Base-by-base conservation (phyloP, 2,113 vertebrate genomes). In the Triplophysa siluroides region DNA sequence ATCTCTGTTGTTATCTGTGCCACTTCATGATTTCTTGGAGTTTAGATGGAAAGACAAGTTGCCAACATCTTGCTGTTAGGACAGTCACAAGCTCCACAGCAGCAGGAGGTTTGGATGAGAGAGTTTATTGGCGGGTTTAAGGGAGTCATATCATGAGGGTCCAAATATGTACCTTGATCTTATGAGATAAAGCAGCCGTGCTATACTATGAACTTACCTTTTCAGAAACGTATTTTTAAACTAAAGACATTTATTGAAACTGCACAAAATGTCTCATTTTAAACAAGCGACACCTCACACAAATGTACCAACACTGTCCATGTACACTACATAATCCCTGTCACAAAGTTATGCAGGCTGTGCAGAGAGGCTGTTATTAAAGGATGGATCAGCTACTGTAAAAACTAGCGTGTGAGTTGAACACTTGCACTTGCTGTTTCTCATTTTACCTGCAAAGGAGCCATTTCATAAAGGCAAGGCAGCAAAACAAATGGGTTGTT, bases 51-150 rank as follows among this genome's bases (percentile, higher is more conserved):
- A 67, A 80, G 10, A 38, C 18, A 33, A 43, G 24, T 38, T 60
- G 66, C 54, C 65, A 41, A 45, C 4, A 45, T 75, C 26, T 52
- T 62, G 52, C 29, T 33, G 69, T 12, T 72, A 7, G 0, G 26
- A 72, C 52, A 1, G 18, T 26, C 38, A 29, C 2, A 52, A 52
- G 16, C 14, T 56, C 24, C 63, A 67, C 26, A 52, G 33, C 67
- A 58, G 65, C 6, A 64, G 33, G 38, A n/a, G 47, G 16, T 45
- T 45, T 29, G 88, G 78, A 78, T 62, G 29, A 76, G 67, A 83
- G 9, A 60, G 16, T 56, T 13, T 24, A 43, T 62, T 50, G n/a
- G n/a, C 10, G 8, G 24, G 50, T 1, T 50, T 50, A 52, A 33
- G 33, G 24, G 3, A 18, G 19, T 14, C 19, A 21, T 23, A 21